Conservation (phyloP, 2,113 vertebrate genomes). For the Gavia stellata region DNA sequence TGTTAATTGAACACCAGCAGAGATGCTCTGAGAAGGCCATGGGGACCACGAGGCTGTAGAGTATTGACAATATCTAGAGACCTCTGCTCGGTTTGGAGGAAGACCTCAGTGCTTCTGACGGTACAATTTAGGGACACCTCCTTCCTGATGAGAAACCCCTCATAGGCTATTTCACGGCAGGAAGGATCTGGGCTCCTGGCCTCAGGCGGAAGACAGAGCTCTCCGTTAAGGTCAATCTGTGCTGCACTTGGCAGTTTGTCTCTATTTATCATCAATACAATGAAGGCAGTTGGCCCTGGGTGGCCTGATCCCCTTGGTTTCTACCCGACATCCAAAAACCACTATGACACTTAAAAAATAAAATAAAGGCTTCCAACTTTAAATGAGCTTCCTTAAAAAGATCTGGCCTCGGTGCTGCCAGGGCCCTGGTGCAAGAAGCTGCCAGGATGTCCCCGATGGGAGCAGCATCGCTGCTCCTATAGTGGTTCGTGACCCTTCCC, state of each 20-base stretch:
- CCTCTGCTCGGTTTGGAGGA: not conserved
- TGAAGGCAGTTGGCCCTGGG: not conserved
- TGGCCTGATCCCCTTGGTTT: not conserved
- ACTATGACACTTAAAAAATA: not conserved
- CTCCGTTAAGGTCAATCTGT: not conserved
- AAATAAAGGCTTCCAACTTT: not conserved
- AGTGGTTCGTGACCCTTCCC: not conserved
- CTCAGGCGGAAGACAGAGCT: not conserved
- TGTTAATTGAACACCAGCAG: not conserved
- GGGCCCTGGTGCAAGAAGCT: not conserved
- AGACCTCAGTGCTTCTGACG: not conserved
- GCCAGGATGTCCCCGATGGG: not conserved
- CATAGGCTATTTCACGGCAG: not conserved
- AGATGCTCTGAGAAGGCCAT: not conserved
- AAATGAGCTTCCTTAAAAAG: not conserved
- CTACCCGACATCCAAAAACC: not conserved
- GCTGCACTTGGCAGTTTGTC: not conserved
- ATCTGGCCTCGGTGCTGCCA: not conserved
- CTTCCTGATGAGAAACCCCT: not conserved
- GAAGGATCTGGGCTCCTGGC: rapidly evolving
- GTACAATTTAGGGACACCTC: not conserved
- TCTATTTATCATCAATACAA: not conserved
- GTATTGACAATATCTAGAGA: not conserved
- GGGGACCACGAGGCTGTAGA: not conserved
- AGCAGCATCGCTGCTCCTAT: not conserved